A percentile compares a stretch with the other conserved stretches of the same genome.
Conservation (phyloP, 2,888 invertebrate genomes). For the Pristionchus fissidentatus region DNA sequence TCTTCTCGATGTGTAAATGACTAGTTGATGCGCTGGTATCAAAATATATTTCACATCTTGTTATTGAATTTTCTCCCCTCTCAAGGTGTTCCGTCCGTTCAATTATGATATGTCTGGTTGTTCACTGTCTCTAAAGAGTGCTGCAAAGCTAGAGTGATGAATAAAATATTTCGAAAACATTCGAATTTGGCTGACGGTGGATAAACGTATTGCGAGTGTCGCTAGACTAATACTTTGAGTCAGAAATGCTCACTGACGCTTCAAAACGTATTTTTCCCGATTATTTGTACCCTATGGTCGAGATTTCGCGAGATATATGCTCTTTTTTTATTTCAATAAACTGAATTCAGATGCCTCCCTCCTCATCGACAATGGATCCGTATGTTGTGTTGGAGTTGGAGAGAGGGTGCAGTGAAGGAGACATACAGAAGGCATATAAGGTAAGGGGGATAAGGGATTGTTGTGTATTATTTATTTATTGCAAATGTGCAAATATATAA, state of each 20-base stretch:
- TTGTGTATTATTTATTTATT: neutral
- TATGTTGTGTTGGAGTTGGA: conserved; percentile 60
- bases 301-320: neutral
- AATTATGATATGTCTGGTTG: conserved; percentile 26
- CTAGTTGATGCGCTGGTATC: neutral
- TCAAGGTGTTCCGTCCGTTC: neutral
- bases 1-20: conserved; percentile 33
- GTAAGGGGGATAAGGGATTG: neutral
- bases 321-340: neutral
- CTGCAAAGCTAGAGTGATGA: conserved; percentile 17
- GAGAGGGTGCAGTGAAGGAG: conserved; percentile 60
- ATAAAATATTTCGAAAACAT: conserved; percentile 21
- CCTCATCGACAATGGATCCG: conserved; percentile 52
- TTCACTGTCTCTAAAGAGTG: conserved; percentile 1
- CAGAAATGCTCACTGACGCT: too few species aligned
- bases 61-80: neutral
- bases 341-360: conserved; percentile 29
- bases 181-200: neutral
- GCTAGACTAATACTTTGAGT: conserved; percentile 25
- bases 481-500: too few species aligned
- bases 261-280: neutral
- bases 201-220: conserved; percentile 26
- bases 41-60: conserved; percentile 1
- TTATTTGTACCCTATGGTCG: neutral
- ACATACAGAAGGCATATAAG: conserved; percentile 64